phyloP scores from a whole-genome alignment of 2,113 vertebrate genomes.

The Australoheros scitulus region DNA sequence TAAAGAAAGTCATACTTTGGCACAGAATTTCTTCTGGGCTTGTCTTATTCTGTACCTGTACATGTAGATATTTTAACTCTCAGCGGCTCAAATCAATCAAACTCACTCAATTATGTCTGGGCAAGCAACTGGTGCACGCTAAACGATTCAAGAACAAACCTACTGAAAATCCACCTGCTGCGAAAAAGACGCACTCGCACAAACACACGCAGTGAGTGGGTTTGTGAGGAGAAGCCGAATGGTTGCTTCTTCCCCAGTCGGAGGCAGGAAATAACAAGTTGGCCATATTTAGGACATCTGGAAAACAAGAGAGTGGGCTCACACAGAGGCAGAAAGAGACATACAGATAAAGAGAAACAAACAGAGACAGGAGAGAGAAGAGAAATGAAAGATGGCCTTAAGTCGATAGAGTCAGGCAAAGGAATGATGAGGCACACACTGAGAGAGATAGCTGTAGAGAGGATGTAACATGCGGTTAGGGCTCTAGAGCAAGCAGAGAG shows the following conservation, averaged over 20 bases:
- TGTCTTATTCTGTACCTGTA: background rate
- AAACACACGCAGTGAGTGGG: background rate
- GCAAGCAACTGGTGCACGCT: slow-evolving; percentile 2
- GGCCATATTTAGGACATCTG: slow-evolving; percentile 53
- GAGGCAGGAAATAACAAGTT: slow-evolving; percentile 53
- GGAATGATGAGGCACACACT: slow-evolving; percentile 22
- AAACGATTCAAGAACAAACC: background rate
- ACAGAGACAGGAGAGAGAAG: background rate
- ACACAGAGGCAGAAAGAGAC: background rate
- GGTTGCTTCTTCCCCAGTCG: slow-evolving; percentile 20
- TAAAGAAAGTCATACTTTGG: background rate
- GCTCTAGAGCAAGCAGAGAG: slow-evolving; percentile 45
- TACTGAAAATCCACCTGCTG: slow-evolving; percentile 18
- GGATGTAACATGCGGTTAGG: slow-evolving; percentile 40
- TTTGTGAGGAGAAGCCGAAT: slow-evolving; percentile 14
- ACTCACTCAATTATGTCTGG: background rate
- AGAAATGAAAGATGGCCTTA: slow-evolving; percentile 10
- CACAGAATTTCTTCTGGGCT: background rate
- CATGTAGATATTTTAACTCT: background rate
- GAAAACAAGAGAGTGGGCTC: slow-evolving; percentile 34
- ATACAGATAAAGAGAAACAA: background rate
- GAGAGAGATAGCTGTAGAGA: slow-evolving; percentile 31
- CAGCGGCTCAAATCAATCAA: background rate
- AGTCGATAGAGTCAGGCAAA: slow-evolving; percentile 5
- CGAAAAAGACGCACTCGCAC: background rate